A percentile compares a stretch with the other conserved stretches of the same genome.
phyloP scores from a whole-genome alignment of 2,113 vertebrate species.

The Percina caprodes region DNA sequence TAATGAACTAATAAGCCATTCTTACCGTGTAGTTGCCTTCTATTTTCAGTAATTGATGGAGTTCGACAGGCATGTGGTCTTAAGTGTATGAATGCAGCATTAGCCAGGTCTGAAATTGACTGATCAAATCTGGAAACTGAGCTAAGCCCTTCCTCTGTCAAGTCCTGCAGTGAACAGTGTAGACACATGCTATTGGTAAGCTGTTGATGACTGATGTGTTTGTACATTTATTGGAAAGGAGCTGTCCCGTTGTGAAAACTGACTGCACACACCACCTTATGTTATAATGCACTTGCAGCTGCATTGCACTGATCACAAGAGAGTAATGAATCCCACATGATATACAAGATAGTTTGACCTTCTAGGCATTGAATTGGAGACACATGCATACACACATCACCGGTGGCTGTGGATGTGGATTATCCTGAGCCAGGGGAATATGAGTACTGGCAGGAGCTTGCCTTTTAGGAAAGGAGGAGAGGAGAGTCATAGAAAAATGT shows the following conservation, averaged over 20 bases:
- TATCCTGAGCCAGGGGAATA: slow-evolving; percentile 43
- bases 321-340: slow-evolving; percentile 3
- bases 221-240: slow-evolving; percentile 33
- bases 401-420: background rate
- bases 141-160: slow-evolving; percentile 40
- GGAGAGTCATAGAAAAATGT: slow-evolving; percentile 3
- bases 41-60: slow-evolving; percentile 21
- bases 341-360: slow-evolving; percentile 48
- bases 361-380: slow-evolving; percentile 16
- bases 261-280: background rate
- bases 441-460: background rate
- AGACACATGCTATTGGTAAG: slow-evolving; percentile 23
- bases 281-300: slow-evolving; percentile 24
- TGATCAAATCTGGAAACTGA: slow-evolving; percentile 46
- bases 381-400: background rate
- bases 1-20: background rate
- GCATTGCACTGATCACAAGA: slow-evolving; percentile 33
- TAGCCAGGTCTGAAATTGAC: slow-evolving; percentile 34
- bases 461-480: slow-evolving; percentile 5
- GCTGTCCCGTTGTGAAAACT: slow-evolving; percentile 25
- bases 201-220: slow-evolving; percentile 43
- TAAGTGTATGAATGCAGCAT: slow-evolving; percentile 20
- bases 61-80: background rate
- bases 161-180: slow-evolving; percentile 37
- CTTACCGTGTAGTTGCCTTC: background rate